Base-by-base conservation (phyloP, 2,797 vertebrate genomes). In the Nannoperca obscura region DNA sequence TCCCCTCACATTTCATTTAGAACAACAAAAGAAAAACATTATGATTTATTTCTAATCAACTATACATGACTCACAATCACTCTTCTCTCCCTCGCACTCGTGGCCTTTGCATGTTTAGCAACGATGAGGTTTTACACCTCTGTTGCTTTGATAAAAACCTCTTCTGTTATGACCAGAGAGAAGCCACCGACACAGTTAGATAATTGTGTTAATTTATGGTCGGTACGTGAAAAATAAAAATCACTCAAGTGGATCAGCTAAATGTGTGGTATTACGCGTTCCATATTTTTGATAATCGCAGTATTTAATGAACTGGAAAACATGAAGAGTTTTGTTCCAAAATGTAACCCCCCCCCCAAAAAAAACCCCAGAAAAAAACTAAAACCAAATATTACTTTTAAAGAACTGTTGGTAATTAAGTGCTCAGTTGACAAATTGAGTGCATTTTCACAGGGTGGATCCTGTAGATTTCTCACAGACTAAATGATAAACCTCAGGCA, bases 401-500 rank as follows among this genome's bases (percentile, higher is more conserved):
- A 78, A 57, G 52, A 71, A 74, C 61, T 1, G 10, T 50, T 78
- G n/a, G 7, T 76, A 64, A 88, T 86, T 50, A 80, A 73, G 55
- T 63, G 49, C 66, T 78, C 46, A 49, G 60, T 78, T 69, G 55
- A 71, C 27, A 52, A 72, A 81, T 75, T 34, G 0, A 69, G 49
- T 77, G 81, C 2, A 14, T 74, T 86, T 88, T 72, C 72, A 55
- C 69, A 68, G 61, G 66, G 42, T 49, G 58, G 67, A 81, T 87
- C 76, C 57, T 72, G 55, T 65, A 79, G 57, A 83, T 88, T 83
- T 83, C 73, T 83, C 76, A 72, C 36, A 86, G 34, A 47, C 58
- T 70, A 69, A 88, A 86, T 65, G 79, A 83, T 65, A 76, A 90
- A 90, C 90, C 92, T 92, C 91, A 93, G 91, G 90, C 92, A 85